These are phyloP conservation scores for Takifugu rubripes DNA, from an alignment of 2,797 vertebrate species.

Conservation along the genomic window DNA sequence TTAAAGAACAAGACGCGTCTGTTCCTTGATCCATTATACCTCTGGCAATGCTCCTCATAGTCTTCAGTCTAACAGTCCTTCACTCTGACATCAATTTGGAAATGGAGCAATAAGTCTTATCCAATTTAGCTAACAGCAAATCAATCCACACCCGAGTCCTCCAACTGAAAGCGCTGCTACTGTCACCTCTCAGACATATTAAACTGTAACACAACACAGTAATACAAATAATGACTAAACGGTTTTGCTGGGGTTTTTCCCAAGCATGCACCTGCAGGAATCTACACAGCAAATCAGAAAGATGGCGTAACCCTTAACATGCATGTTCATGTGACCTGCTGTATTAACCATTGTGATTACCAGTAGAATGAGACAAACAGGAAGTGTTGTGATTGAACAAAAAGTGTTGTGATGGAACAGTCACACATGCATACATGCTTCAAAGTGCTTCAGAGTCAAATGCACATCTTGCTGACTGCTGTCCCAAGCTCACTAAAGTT, in stretches of 20 bases:
- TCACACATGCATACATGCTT: conserved; percentile 62
- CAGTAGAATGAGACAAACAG: conserved; percentile 10
- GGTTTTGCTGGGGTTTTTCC: neutral
- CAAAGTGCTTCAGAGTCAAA: conserved; percentile 52
- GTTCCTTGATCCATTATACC: conserved; percentile 5
- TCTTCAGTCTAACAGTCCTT: conserved; percentile 1
- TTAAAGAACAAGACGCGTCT: conserved; percentile 13
- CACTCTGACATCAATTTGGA: conserved; percentile 10
- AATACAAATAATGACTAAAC: too few relatives aligned
- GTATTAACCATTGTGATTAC: neutral
- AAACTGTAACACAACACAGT: too few relatives aligned
- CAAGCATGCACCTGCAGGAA: conserved; percentile 5
- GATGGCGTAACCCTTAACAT: neutral
- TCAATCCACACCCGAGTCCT: conserved; percentile 17
- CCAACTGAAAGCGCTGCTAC: conserved; percentile 18
- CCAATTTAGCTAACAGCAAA: conserved; percentile 19
- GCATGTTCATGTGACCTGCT: too few relatives aligned
- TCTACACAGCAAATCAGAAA: conserved; percentile 8
- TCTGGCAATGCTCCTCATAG: conserved; percentile 9
- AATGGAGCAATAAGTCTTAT: conserved; percentile 13
- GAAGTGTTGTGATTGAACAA: neutral
- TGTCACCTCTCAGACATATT: conserved; percentile 4
- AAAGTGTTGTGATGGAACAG: conserved; percentile 3
- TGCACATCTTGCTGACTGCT: conserved; percentile 11
- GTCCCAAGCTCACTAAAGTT: neutral